Percentiles rank a stretch among this genome's conserved stretches.
Conservation (phyloP, 2,888 invertebrate species). For the Tillus elongatus region DNA sequence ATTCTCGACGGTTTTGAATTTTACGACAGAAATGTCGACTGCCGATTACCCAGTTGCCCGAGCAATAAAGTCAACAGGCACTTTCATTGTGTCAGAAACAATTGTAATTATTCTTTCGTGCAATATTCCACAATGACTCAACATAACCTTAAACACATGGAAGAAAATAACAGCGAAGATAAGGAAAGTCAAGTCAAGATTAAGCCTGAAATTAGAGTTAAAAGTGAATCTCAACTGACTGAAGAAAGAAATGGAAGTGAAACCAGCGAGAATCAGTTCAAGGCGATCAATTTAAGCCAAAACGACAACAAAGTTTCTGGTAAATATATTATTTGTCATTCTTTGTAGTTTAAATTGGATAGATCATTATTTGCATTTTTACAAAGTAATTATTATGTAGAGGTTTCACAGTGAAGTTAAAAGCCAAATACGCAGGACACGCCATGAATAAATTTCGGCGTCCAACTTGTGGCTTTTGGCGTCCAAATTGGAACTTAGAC, state of each 20-base stretch:
- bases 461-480: too few species aligned
- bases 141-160: constrained; percentile 59
- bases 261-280: constrained; percentile 25
- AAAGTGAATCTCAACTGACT: constrained; percentile 27
- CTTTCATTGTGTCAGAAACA: constrained; percentile 64
- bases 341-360: not conserved
- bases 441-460: too few species aligned
- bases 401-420: too few species aligned
- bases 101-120: constrained; percentile 65
- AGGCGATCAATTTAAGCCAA: constrained; percentile 37
- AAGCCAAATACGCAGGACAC: too few species aligned
- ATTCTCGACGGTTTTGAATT: constrained; percentile 80
- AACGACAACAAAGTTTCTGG: constrained; percentile 36
- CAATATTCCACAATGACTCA: constrained; percentile 64
- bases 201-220: constrained; percentile 24
- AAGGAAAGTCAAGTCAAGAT: constrained; percentile 26
- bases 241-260: constrained; percentile 20
- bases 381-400: too few species aligned
- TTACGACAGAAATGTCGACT: constrained; percentile 66
- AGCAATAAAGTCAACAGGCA: constrained; percentile 64
- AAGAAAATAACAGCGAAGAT: constrained; percentile 25
- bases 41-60: constrained; percentile 56
- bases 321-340: constrained; percentile 23
- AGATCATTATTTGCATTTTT: too few species aligned
- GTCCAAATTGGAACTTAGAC: too few species aligned